These are phyloP conservation scores for Microctonus hyperodae DNA, from an alignment of 2,888 invertebrate species.

Conservation along the genomic window DNA sequence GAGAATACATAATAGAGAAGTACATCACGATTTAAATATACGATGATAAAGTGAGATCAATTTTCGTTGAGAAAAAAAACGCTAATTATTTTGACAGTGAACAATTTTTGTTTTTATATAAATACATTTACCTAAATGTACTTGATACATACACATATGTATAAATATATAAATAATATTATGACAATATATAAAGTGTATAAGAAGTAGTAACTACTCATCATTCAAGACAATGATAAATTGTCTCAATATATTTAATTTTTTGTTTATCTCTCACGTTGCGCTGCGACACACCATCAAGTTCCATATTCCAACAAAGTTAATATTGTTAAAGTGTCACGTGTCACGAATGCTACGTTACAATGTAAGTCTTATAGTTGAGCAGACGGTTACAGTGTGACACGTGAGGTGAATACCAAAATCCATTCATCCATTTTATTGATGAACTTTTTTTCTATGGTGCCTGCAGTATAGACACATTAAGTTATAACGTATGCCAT, in stretches of 20 bases:
- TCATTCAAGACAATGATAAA: not conserved
- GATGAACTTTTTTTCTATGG: not conserved
- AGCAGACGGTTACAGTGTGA: constrained; percentile 4
- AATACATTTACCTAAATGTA: not conserved
- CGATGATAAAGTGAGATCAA: not conserved
- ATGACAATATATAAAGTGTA: not conserved
- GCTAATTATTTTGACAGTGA: not conserved
- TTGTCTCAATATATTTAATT: not conserved
- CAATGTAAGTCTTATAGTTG: constrained; percentile 2
- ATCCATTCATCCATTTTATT: not conserved
- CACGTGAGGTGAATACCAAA: not conserved
- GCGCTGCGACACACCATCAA: not conserved
- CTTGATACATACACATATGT: not conserved
- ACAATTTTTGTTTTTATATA: not conserved
- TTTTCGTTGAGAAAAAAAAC: not conserved
- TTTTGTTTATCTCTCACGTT: not conserved
- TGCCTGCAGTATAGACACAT: not conserved
- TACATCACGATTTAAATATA: not conserved
- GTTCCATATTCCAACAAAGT: constrained; percentile 1
- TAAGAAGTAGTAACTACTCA: not conserved
- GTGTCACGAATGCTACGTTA: not conserved
- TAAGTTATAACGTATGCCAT: no score
- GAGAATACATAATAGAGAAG: not conserved
- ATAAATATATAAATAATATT: no score
- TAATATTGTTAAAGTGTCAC: not conserved